A percentile compares a stretch with the other conserved stretches of the same genome.
These are phyloP conservation scores for Latrodectus elegans DNA, from an alignment of 2,888 invertebrate genomes.

Conservation along the genomic window DNA sequence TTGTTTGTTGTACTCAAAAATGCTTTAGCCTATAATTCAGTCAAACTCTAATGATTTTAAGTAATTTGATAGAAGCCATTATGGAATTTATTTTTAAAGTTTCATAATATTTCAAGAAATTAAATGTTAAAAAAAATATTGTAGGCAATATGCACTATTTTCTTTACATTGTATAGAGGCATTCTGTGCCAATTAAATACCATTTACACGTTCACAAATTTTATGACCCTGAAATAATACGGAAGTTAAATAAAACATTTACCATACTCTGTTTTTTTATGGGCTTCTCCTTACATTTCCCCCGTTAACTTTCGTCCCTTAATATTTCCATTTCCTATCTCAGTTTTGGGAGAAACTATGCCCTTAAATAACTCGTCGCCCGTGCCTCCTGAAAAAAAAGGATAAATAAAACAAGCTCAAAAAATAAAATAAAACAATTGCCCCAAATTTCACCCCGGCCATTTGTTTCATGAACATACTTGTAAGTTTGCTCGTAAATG, in stretches of 20 bases:
- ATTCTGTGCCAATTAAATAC: constrained; percentile 43
- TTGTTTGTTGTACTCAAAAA: no score
- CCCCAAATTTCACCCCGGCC: background rate
- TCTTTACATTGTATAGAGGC: background rate
- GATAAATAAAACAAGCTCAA: background rate
- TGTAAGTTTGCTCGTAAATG: no score
- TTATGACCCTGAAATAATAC: constrained; percentile 22
- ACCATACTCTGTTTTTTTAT: background rate
- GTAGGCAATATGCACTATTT: no score
- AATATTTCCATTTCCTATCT: background rate
- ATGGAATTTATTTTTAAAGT: no score
- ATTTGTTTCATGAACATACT: constrained; percentile 41
- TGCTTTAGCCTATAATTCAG: no score
- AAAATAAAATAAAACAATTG: background rate
- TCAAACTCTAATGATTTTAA: no score
- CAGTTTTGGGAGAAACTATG: constrained; percentile 44
- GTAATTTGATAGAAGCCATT: no score
- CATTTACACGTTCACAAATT: constrained; percentile 36
- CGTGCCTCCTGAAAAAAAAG: background rate
- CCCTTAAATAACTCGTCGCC: constrained; percentile 41
- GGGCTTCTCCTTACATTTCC: background rate
- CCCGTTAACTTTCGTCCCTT: background rate
- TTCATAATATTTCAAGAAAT: no score
- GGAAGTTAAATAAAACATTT: constrained; percentile 36
- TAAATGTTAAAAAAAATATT: no score